Evolutionary conservation across 2,797 vertebrate genomes (phyloP).

Genomic region (Crax fasciolata): DNA sequence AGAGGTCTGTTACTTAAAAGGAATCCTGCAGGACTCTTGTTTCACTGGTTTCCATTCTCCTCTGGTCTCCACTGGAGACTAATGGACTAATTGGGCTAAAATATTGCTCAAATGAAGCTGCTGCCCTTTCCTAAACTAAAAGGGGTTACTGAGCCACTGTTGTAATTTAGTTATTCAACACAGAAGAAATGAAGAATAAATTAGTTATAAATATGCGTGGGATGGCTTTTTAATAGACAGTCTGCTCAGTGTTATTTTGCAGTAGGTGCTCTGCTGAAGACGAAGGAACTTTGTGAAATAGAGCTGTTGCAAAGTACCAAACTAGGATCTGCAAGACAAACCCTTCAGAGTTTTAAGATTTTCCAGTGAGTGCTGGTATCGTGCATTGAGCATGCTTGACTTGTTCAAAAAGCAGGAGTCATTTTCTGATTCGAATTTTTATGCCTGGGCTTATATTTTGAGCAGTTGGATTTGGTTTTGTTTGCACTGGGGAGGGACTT

Average conservation of each 20-base stretch:
- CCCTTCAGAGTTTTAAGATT: neutral
- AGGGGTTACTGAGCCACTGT: conserved; percentile 77
- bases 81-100: conserved; percentile 81
- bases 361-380: neutral
- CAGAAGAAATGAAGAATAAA: conserved; percentile 78
- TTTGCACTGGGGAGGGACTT: neutral
- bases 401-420: neutral
- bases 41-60: conserved; percentile 65
- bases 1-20: conserved; percentile 74
- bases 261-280: conserved; percentile 66
- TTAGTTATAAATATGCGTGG: conserved; percentile 76
- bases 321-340: neutral
- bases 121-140: conserved; percentile 77
- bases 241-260: conserved; percentile 69
- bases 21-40: conserved; percentile 62
- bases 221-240: conserved; percentile 71
- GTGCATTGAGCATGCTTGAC: neutral
- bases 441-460: neutral
- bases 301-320: neutral
- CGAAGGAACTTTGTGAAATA: conserved; percentile 19
- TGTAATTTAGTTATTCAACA: conserved; percentile 81
- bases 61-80: conserved; percentile 79
- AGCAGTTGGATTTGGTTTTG: neutral
- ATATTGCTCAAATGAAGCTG: conserved; percentile 80
- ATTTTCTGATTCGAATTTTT: neutral